These are phyloP conservation scores for Orycteropus afer DNA, from an alignment of 2,113 vertebrate genomes.

Conservation along the genomic window DNA sequence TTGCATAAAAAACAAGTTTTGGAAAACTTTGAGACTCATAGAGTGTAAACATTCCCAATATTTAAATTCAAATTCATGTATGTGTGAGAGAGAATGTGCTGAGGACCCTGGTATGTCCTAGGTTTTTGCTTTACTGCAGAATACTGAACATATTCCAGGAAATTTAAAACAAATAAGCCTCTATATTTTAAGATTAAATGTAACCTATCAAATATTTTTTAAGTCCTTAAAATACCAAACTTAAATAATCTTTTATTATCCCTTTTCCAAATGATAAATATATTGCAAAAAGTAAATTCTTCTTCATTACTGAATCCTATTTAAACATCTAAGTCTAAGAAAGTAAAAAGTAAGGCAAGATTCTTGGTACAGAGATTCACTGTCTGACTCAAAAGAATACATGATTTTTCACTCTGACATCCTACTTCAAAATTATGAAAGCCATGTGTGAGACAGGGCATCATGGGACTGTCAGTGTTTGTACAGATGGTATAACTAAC, in stretches of 20 bases:
- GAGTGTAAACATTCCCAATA: neutral
- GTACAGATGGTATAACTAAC: conserved; percentile 82
- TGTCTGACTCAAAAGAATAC: conserved; percentile 23
- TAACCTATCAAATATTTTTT: conserved; percentile 30
- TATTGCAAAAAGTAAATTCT: neutral
- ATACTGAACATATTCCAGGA: conserved; percentile 18
- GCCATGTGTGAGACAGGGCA: conserved; percentile 55
- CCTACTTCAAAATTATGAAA: conserved; percentile 65
- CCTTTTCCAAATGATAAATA: neutral
- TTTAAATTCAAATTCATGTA: neutral
- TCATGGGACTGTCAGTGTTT: conserved; percentile 80
- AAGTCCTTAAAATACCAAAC: neutral
- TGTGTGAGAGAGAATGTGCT: neutral
- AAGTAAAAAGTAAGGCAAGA: conserved; percentile 49
- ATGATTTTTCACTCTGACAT: conserved; percentile 67
- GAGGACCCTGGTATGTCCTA: neutral
- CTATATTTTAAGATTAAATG: conserved; percentile 42
- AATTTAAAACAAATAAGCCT: conserved; percentile 16
- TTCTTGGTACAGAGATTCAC: conserved; percentile 35
- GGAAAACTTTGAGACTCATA: neutral
- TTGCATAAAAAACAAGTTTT: neutral
- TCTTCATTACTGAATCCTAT: neutral
- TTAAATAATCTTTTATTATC: neutral
- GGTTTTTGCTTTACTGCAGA: neutral
- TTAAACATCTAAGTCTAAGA: conserved; percentile 32